Conservation (phyloP, 2,797 vertebrate species). For the Diplodus puntazzo region DNA sequence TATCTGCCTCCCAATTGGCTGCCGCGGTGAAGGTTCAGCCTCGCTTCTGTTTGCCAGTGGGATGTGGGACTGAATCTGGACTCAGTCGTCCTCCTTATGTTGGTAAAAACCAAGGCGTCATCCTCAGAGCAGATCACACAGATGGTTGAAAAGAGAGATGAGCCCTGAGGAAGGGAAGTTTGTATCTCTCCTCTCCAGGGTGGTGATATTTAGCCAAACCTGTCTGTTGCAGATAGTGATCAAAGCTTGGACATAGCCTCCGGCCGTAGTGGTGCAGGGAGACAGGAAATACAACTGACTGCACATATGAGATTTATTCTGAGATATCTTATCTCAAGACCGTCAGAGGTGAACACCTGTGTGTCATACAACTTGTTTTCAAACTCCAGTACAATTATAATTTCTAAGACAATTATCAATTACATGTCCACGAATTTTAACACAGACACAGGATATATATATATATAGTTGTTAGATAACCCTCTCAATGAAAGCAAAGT, state of each 20-base stretch:
- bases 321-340: neutral
- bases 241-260: slow-evolving; percentile 30
- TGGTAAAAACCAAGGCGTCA: slow-evolving; percentile 1
- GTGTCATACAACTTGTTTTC: slow-evolving; percentile 5
- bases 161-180: slow-evolving; percentile 26
- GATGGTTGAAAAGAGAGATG: slow-evolving; percentile 9
- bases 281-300: slow-evolving; percentile 46
- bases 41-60: neutral
- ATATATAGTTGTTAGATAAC: neutral
- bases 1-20: slow-evolving; percentile 14
- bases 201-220: slow-evolving; percentile 41
- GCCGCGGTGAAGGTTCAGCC: slow-evolving; percentile 19
- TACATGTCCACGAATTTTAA: neutral
- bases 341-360: neutral
- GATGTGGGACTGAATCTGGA: slow-evolving; percentile 11
- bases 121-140: slow-evolving; percentile 23
- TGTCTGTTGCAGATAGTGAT: slow-evolving; percentile 51
- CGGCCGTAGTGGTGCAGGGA: slow-evolving; percentile 16
- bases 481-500: neutral
- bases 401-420: neutral
- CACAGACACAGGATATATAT: neutral
- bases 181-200: slow-evolving; percentile 36
- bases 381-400: neutral
- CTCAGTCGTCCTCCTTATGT: slow-evolving; percentile 21
- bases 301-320: slow-evolving; percentile 23